Evolutionary conservation across 1,140 invertebrate genomes (phyloP), one percentile per base, ranked within the genome.

Genomic region (Gerris buenoi): DNA sequence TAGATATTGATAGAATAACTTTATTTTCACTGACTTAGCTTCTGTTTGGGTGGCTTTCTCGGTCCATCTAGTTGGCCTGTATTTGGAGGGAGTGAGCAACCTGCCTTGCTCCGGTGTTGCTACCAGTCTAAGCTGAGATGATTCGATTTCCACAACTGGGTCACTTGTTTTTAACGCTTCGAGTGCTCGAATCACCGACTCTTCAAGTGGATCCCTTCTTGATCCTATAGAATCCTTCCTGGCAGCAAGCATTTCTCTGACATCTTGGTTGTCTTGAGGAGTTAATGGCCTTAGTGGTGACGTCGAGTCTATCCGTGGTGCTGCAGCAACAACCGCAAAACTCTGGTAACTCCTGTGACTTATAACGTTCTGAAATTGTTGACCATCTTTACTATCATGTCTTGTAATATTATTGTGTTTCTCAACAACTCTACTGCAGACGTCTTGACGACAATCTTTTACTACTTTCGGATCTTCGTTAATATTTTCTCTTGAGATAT

Each of bases 11-110:
- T n/a, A n/a, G n/a, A n/a, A n/a, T n/a, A n/a, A n/a, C n/a, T n/a
- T n/a, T n/a, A n/a, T n/a, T n/a, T n/a, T n/a, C n/a, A n/a, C n/a
- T n/a, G n/a, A n/a, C n/a, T n/a, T n/a, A n/a, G n/a, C n/a, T n/a
- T 87, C 85, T 5, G 87, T 88, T 76, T 88, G 87, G 14, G 87
- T 88, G 46, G 79, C 81, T 57, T 81, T 85, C 73, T 88, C 85
- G 65, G 46, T 18, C 58, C 25, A 1, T 26, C 23, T 22, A 27
- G 65, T 26, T 2, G 67, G 62, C 62, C 72, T 57, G 29, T 69
- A 71, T 46, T 68, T 70, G 56, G 65, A 71, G 0, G 72, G 72
- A 0, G 71, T 73, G 22, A 73, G 69, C 0, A 73, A 59, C 23
- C 71, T 67, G 1, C 65, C 69, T 3, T 67, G 70, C 1, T 67